Percentiles rank a stretch among this genome's conserved stretches.
These are phyloP conservation scores for Lordiphosa stackelbergi DNA, from an alignment of 1,140 invertebrate genomes.

Conservation along the genomic window DNA sequence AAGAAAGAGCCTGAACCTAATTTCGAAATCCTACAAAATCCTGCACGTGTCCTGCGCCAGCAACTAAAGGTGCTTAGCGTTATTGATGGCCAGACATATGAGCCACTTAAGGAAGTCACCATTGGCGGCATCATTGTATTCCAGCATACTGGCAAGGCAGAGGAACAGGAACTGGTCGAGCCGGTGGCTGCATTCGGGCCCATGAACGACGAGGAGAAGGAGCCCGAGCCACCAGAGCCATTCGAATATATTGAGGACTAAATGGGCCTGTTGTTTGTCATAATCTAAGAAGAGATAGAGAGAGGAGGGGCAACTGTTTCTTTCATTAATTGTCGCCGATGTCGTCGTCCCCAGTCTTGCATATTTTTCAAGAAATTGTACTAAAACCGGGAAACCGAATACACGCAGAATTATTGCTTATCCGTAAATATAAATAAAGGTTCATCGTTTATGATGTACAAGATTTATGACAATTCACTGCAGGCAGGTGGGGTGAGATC, in stretches of 20 bases:
- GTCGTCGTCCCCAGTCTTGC: constrained; percentile 23
- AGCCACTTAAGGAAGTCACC: constrained; percentile 92
- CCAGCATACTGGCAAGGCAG: constrained; percentile 86
- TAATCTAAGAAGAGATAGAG: constrained; percentile 48
- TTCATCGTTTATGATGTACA: constrained; percentile 62
- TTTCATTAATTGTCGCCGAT: not conserved
- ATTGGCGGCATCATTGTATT: constrained; percentile 98
- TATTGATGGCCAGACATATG: constrained; percentile 88
- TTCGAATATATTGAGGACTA: constrained; percentile 96
- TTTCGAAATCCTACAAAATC: constrained; percentile 96
- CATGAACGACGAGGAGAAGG: constrained; percentile 93
- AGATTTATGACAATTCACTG: not conserved
- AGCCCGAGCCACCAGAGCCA: constrained; percentile 97
- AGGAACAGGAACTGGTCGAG: constrained; percentile 92
- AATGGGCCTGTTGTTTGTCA: constrained; percentile 76
- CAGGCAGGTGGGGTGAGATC: too few relatives aligned
- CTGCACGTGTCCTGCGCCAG: constrained; percentile 94
- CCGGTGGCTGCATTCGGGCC: constrained; percentile 95
- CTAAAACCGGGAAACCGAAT: constrained; percentile 27
- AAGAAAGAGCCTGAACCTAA: constrained; percentile 91
- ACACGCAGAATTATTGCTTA: constrained; percentile 47
- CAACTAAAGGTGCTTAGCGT: constrained; percentile 93
- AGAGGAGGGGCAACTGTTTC: constrained; percentile 19
- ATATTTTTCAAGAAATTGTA: constrained; percentile 50
- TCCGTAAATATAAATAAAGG: constrained; percentile 56